Evolutionary conservation across 2,113 vertebrate species (phyloP), one percentile per base, ranked within the genome.

Genomic region (Lasiurus borealis): DNA sequence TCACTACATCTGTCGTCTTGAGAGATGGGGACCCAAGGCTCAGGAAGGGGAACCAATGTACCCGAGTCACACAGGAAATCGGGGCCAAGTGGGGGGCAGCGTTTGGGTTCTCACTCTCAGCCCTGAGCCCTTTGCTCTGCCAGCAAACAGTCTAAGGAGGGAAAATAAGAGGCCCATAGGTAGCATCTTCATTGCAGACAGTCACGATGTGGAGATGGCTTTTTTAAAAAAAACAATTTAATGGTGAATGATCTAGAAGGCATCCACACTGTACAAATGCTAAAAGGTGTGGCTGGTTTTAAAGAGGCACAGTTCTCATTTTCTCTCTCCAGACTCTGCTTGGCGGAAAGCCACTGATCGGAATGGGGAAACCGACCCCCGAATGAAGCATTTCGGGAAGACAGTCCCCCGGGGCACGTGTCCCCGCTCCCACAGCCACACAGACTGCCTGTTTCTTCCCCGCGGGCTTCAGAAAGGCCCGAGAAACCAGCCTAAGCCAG

Each of bases 241-340:
- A 19, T 4, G 19, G 31, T 4, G 15, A 23, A 13, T 1, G 13
- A 52, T 72, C 46, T 10, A 23, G 50, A 52, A 40, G 48, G 54
- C 50, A 15, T 23, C 81, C 54, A 14, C 57, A 10, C 5, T 23
- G 73, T 29, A 25, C 54, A 40, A 25, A 92, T 10, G 12, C 19
- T 15, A 36, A 11, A 57, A 50, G 10, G 46, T 85, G 15, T 52
- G 44, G 40, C 75, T 71, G 0, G 85, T 90, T 75, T 66, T 57
- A 66, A 75, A 94, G 40, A 81, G 76, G 46, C n/a, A 1, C 0
- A 1, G 3, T 21, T 76, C 31, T 77, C 88, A n/a, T 83, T 83
- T 87, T 71, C 88, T 93, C 88, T 93, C 44, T 72, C 5, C 36
- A 92, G 44, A 19, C 29, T 50, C 87, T 25, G 50, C 64, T 81